phyloP scores from a whole-genome alignment of 2,888 invertebrate genomes.

The Lycia hirtaria region DNA sequence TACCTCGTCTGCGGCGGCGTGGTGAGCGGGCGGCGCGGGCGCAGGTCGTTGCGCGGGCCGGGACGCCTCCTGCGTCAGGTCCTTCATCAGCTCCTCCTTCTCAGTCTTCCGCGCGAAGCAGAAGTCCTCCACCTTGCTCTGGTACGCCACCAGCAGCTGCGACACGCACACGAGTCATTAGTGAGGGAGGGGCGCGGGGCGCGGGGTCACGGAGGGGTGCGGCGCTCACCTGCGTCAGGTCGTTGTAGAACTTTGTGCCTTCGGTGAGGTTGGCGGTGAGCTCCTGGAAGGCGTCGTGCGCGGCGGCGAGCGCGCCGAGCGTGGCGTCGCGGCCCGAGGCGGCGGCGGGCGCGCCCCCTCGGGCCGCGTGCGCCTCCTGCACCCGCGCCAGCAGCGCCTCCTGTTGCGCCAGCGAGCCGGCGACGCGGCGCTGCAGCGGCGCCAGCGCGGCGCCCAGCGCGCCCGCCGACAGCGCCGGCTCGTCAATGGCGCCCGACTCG shows the following conservation, averaged over 20 bases:
- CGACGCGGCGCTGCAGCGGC: constrained; percentile 86
- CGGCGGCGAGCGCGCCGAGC: constrained; percentile 94
- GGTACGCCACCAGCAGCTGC: constrained; percentile 95
- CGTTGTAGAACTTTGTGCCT: constrained; percentile 98
- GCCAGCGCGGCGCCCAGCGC: constrained; percentile 89
- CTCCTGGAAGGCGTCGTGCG: constrained; percentile 96
- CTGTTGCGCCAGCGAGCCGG: constrained; percentile 87
- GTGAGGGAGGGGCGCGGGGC: not conserved
- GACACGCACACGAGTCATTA: constrained; percentile 26
- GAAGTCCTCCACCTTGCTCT: constrained; percentile 98
- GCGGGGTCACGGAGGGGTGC: not conserved
- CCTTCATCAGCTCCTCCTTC: constrained; percentile 98
- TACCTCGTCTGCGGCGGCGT: constrained; percentile 48
- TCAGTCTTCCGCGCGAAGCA: constrained; percentile 99
- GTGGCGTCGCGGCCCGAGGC: constrained; percentile 87
- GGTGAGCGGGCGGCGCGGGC: constrained; percentile 58
- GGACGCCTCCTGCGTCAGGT: constrained; percentile 94
- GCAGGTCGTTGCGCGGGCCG: constrained; percentile 84
- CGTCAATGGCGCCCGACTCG: constrained; percentile 91
- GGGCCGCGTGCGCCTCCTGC: constrained; percentile 55
- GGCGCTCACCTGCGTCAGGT: constrained; percentile 90
- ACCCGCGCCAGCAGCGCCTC: constrained; percentile 86
- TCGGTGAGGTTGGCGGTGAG: constrained; percentile 96
- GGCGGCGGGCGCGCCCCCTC: constrained; percentile 87
- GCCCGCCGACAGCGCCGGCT: constrained; percentile 93